Base-by-base conservation (phyloP, 1,140 invertebrate species). In the Eriosoma lanigerum region DNA sequence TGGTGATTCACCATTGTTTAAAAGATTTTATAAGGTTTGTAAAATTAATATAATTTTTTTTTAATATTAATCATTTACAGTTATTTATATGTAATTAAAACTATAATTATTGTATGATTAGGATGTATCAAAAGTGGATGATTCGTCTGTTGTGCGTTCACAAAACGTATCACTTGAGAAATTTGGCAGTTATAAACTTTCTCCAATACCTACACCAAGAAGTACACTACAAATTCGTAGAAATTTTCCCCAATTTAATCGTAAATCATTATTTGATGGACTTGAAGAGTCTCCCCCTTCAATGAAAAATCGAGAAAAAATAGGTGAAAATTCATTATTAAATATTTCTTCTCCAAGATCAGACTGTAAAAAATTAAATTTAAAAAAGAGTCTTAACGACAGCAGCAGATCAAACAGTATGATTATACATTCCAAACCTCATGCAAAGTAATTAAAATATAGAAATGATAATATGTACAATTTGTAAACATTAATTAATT, bases 1-100 rank as follows among this genome's bases (percentile, higher is more conserved):
- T 83, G 93, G 93, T n/a, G 92, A 93, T 85, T 92, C 91, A 58
- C 90, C 92, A 10, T 87, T 94, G 12, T 89, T 94, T 81, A 91
- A 92, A 78, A 9, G 75, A 62, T 78, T 78, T 78, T 78, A 78
- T 78, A 78, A 78, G 56, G 75, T 78, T 44, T 17, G 0, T 52
- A n/a, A 72, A 52, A 12, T 1, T 26, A 17, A 5, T 46, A 29
- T 10, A 52, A 62, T 15, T 29, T 2, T 32, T 2, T 62, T 29
- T 62, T 4, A 13, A 52, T 50, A 12, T 48, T 72, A 50, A n/a
- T n/a, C 1, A n/a, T 58, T 68, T 24, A 24, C 24, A 48, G 46
- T 68, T 15, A 66, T 44, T 24, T 48, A 17, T 46, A 4, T 66
- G 17, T 48, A 46, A n/a, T n/a, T 2, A 17, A n/a, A 54, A 19